Evolutionary conservation across 2,113 vertebrate genomes (phyloP).

Genomic region (Chaetura pelagica): DNA sequence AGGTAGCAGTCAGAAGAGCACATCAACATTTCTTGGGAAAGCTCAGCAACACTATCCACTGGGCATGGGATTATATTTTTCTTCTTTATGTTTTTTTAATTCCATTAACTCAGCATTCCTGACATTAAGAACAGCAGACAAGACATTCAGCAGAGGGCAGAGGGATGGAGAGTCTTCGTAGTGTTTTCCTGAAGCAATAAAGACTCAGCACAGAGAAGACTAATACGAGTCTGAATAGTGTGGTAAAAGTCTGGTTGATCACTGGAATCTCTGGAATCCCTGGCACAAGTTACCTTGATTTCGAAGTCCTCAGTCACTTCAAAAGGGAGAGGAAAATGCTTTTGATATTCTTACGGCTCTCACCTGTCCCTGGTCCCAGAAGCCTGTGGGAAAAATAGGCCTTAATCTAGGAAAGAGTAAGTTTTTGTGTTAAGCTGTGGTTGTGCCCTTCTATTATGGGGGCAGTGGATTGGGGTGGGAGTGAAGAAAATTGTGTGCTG

Average conservation of each 20-base stretch:
- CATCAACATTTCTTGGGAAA: neutral
- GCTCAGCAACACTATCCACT: neutral
- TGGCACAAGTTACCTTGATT: neutral
- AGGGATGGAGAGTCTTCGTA: neutral
- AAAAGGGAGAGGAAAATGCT: neutral
- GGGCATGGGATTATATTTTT: neutral
- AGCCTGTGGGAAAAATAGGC: neutral
- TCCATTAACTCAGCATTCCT: neutral
- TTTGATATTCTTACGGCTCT: neutral
- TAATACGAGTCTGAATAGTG: accelerated
- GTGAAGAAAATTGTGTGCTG: neutral
- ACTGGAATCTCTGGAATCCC: neutral
- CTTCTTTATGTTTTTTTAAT: neutral
- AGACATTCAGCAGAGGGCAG: neutral
- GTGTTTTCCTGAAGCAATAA: neutral
- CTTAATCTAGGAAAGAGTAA: neutral
- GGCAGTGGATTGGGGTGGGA: no score
- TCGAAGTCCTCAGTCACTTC: neutral
- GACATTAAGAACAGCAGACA: neutral
- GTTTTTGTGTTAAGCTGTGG: neutral
- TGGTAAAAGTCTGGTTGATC: neutral
- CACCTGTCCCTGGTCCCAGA: neutral
- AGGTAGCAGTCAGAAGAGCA: neutral
- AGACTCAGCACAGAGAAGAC: neutral
- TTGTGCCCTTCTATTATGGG: neutral